Evolutionary conservation across 1,140 invertebrate genomes (phyloP).

Genomic region (Achroia grisella): DNA sequence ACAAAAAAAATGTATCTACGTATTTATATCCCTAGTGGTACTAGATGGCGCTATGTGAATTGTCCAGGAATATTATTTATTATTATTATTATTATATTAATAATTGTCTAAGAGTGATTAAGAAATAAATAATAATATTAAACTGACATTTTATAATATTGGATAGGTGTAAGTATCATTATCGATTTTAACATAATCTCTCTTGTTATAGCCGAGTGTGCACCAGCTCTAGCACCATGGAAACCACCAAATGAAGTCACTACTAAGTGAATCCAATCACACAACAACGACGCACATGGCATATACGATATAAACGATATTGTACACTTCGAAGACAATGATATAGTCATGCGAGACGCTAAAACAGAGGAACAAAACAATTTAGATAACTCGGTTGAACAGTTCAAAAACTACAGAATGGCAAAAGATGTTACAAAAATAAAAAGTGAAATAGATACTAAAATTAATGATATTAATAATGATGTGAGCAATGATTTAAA

Average conservation of each 20-base stretch:
- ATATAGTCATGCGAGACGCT: slow-evolving; percentile 59
- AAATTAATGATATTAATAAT: slow-evolving; percentile 12
- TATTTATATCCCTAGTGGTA: no score
- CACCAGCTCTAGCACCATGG: slow-evolving; percentile 64
- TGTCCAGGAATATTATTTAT: no score
- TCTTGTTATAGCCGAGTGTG: slow-evolving; percentile 87
- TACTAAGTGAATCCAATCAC: slow-evolving; percentile 43
- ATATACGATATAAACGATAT: slow-evolving; percentile 64
- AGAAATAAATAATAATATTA: no score
- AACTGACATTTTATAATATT: no score
- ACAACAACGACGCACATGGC: slow-evolving; percentile 25
- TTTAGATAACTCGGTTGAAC: slow-evolving; percentile 47
- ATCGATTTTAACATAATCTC: no score
- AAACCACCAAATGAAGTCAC: slow-evolving; percentile 36
- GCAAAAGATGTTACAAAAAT: slow-evolving; percentile 29
- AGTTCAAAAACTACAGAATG: slow-evolving; percentile 28
- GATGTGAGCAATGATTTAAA: slow-evolving; percentile 37
- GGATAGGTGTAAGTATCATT: no score
- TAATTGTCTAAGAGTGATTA: no score
- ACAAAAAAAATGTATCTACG: no score
- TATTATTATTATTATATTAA: no score
- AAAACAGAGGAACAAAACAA: slow-evolving; percentile 41
- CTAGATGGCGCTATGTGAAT: no score
- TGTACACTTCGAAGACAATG: slow-evolving; percentile 64
- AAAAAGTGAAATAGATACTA: slow-evolving; percentile 14